A percentile compares a stretch with the other conserved stretches of the same genome.
These are phyloP conservation scores for Scolopax bukidnonensis DNA, from an alignment of 2,797 vertebrate species.

Conservation along the genomic window DNA sequence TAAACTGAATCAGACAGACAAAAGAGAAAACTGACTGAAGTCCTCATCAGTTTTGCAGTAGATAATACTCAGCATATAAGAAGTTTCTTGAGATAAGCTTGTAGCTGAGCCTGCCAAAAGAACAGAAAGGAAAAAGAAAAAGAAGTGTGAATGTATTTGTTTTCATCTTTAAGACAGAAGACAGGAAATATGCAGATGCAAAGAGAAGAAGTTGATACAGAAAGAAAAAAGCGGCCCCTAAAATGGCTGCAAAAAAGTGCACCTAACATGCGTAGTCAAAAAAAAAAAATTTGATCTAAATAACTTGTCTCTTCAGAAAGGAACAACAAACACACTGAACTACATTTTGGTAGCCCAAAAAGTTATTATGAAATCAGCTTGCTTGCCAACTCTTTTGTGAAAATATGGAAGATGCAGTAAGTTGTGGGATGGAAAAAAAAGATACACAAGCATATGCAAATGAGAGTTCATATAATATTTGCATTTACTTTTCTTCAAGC, in stretches of 20 bases:
- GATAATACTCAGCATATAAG: not conserved
- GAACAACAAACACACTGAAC: not conserved
- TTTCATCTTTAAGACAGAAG: constrained; percentile 8
- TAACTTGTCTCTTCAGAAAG: not conserved
- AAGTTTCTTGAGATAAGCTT: not conserved
- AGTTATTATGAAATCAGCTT: not conserved
- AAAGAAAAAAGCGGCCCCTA: constrained; percentile 11
- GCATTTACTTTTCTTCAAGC: not conserved
- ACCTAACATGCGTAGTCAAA: not conserved
- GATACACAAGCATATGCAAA: not conserved
- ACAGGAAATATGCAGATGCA: constrained; percentile 44
- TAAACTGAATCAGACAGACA: not conserved
- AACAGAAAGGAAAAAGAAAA: constrained; percentile 22
- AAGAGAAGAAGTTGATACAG: not conserved
- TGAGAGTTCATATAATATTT: not conserved
- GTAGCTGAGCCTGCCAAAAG: not conserved
- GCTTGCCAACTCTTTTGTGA: not conserved
- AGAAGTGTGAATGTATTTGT: not conserved
- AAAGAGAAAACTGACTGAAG: constrained; percentile 12
- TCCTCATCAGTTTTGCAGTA: not conserved
- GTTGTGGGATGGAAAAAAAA: not conserved
- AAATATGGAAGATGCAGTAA: not conserved
- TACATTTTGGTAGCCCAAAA: not conserved
- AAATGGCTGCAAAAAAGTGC: not conserved
- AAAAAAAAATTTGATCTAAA: not conserved